Evolutionary conservation across 2,888 invertebrate genomes (phyloP).

Genomic region (Urechis unicinctus): DNA sequence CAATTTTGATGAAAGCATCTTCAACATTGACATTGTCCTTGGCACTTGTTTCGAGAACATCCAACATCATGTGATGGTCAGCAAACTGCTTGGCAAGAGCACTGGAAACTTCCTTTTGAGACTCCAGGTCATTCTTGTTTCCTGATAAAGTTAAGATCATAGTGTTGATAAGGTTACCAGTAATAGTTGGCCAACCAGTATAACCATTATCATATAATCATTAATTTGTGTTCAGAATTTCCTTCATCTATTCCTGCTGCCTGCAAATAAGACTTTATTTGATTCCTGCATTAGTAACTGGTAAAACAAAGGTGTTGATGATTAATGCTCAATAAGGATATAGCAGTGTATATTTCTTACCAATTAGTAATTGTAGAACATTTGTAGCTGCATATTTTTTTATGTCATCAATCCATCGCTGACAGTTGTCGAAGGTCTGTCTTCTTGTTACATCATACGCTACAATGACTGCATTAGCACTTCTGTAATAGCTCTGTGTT

Average conservation of each 20-base stretch:
- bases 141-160: constrained; percentile 9
- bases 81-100: constrained; percentile 19
- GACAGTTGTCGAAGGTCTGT: constrained; percentile 81
- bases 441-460: constrained; percentile 94
- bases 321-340: neutral
- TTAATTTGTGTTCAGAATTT: too few relatives aligned
- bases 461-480: constrained; percentile 93
- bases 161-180: neutral
- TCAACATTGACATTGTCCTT: constrained; percentile 26
- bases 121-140: constrained; percentile 24
- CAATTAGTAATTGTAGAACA: constrained; percentile 83
- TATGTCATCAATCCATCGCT: constrained; percentile 95
- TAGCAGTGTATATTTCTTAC: constrained; percentile 50
- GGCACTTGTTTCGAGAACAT: constrained; percentile 24
- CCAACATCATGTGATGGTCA: constrained; percentile 17
- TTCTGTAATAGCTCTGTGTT: constrained; percentile 93
- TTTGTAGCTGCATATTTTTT: constrained; percentile 87
- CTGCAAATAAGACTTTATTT: too few relatives aligned
- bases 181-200: too few relatives aligned
- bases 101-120: constrained; percentile 18
- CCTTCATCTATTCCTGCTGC: too few relatives aligned
- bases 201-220: too few relatives aligned
- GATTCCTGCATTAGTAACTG: neutral
- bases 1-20: constrained; percentile 20
- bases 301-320: neutral